Percentiles rank a stretch among this genome's conserved stretches.
These are phyloP conservation scores for Tanytarsus gracilentus DNA, from an alignment of 2,888 invertebrate species.

Conservation along the genomic window DNA sequence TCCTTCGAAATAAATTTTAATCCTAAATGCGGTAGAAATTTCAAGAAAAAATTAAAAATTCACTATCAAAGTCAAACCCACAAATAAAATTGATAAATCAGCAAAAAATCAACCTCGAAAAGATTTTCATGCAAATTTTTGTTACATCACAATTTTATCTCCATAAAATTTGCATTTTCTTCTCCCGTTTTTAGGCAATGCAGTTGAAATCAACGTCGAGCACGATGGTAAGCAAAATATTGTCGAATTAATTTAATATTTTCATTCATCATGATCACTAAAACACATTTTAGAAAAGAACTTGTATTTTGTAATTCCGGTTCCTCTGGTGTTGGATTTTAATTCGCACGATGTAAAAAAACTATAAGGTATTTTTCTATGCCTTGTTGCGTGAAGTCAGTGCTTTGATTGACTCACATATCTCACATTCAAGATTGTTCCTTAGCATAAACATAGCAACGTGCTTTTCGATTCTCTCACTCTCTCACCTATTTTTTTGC, in stretches of 20 bases:
- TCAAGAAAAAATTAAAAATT: too few species aligned
- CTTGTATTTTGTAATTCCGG: background rate
- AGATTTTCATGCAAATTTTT: background rate
- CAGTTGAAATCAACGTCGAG: conserved; percentile 50
- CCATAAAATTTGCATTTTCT: background rate
- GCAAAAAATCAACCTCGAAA: background rate
- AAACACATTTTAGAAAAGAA: background rate
- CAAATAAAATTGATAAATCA: background rate
- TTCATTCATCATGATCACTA: background rate
- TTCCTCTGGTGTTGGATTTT: conserved; percentile 1
- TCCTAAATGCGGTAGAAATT: too few species aligned
- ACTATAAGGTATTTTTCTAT: background rate
- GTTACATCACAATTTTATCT: too few species aligned
- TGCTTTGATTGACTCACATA: too few species aligned
- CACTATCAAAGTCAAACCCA: background rate
- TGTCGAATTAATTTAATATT: background rate
- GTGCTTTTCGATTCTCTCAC: too few species aligned
- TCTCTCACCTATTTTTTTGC: too few species aligned
- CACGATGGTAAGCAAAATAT: conserved; percentile 46
- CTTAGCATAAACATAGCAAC: too few species aligned
- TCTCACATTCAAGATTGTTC: background rate
- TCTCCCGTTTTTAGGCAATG: conserved; percentile 38
- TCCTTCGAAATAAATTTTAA: too few species aligned
- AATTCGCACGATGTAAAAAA: background rate
- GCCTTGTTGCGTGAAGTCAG: too few species aligned